Base-by-base conservation (phyloP, 2,888 invertebrate genomes). In the Andrena minutula region DNA sequence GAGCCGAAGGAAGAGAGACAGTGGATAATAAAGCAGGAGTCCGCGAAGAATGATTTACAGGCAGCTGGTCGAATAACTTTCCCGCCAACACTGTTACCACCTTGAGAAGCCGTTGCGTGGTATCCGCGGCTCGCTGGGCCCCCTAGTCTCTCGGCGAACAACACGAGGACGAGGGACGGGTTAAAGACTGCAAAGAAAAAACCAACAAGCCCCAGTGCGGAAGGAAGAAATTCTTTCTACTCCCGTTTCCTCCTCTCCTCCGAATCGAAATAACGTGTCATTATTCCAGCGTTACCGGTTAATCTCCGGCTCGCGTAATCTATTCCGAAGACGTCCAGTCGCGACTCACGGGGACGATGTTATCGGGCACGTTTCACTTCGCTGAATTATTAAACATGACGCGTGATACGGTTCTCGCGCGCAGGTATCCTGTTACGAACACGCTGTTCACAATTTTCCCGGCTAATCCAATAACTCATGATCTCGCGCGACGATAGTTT, bases 1-100 rank as follows among this genome's bases (percentile, higher is more conserved):
- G 53, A 56, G 75, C 68, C 75, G 72, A 81, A 82, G 80, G 72
- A 75, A 86, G 76, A 83, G 83, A 85, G 89, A 89, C 82, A 75
- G 82, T 69, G 80, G 87, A 90, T 89, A 91, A 92, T 91, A 92
- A 91, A 90, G 92, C 91, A 83, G 89, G 86, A 92, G 92, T 92
- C 92, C 87, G 80, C 86, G 88, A 87, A 88, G 89, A 91, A 92
- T 92, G 92, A 92, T 92, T 92, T 92, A 92, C 90, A 89, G 89
- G 86, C 90, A 88, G 89, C 87, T 88, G 89, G 88, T 90, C 89
- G 90, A 92, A 92, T 92, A 92, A 91, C 91, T 92, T 92, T 91
- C 91, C 92, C 90, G 91, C 90, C 91, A 91, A 92, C 91, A 90
- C 90, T 90, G 91, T 92, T 91, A 90, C 92, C 92, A 91, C 90